These are phyloP conservation scores for Brachionus rotundiformis DNA, from an alignment of 1,140 invertebrate species.

Conservation along the genomic window DNA sequence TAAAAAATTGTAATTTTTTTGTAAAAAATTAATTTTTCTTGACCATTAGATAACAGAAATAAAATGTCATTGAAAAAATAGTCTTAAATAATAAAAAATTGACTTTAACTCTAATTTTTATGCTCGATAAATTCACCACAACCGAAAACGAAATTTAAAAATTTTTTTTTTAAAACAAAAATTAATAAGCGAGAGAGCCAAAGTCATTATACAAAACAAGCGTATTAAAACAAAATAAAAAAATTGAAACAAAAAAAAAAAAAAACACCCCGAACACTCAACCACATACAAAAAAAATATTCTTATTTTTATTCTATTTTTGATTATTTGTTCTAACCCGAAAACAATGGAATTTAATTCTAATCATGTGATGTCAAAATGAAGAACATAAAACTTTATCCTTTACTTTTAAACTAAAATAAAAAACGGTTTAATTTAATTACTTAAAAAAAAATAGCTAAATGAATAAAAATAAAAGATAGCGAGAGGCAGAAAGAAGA, in stretches of 20 bases:
- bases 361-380: neutral
- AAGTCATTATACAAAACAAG: conserved; percentile 32
- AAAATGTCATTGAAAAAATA: neutral
- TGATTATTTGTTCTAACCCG: neutral
- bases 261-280: conserved; percentile 16
- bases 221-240: neutral
- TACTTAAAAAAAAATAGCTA: neutral
- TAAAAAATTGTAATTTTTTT: conserved; percentile 14
- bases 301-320: neutral
- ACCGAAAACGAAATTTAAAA: neutral
- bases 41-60: neutral
- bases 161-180: neutral
- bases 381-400: neutral
- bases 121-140: neutral
- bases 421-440: conserved; percentile 48
- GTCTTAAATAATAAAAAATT: neutral
- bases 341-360: conserved; percentile 16
- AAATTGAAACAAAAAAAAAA: neutral
- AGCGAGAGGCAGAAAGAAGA: neutral
- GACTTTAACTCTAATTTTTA: conserved; percentile 41
- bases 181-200: neutral
- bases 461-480: neutral
- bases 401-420: conserved; percentile 21
- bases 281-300: neutral
- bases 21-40: conserved; percentile 7